These are phyloP conservation scores for Psittacus erithacus DNA, from an alignment of 2,113 vertebrate species.

Conservation along the genomic window DNA sequence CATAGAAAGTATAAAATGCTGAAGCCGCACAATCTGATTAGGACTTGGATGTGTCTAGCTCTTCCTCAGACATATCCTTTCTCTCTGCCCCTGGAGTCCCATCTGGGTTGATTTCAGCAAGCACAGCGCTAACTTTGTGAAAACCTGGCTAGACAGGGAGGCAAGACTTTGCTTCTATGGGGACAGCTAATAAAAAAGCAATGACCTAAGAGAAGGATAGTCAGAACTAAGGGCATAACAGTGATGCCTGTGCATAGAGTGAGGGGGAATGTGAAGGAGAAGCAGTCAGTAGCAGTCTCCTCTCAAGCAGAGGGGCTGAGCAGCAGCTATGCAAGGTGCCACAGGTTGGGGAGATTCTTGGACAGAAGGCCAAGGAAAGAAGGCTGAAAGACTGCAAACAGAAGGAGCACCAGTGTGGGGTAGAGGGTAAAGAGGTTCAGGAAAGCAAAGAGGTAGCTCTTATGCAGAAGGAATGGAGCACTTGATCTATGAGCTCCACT, in stretches of 20 bases:
- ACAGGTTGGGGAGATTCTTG: neutral
- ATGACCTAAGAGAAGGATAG: neutral
- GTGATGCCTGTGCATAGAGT: neutral
- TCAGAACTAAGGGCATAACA: neutral
- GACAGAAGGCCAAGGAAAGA: neutral
- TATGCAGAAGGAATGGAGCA: neutral
- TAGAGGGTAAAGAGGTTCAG: neutral
- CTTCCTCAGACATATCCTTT: neutral
- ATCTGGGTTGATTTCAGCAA: neutral
- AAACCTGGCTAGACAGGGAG: neutral
- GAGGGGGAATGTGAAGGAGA: neutral
- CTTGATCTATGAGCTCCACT: neutral
- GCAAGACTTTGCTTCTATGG: neutral
- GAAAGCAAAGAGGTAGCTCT: neutral
- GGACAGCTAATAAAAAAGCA: neutral
- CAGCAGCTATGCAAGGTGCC: neutral
- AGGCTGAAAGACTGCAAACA: neutral
- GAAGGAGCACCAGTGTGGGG: neutral
- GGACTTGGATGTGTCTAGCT: neutral
- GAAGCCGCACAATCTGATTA: neutral
- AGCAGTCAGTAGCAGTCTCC: neutral
- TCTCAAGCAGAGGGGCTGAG: neutral
- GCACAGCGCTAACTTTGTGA: neutral
- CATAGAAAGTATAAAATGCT: neutral
- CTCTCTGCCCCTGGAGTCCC: neutral